Conservation (phyloP, 1,140 invertebrate species). For the Megathymus violae region DNA sequence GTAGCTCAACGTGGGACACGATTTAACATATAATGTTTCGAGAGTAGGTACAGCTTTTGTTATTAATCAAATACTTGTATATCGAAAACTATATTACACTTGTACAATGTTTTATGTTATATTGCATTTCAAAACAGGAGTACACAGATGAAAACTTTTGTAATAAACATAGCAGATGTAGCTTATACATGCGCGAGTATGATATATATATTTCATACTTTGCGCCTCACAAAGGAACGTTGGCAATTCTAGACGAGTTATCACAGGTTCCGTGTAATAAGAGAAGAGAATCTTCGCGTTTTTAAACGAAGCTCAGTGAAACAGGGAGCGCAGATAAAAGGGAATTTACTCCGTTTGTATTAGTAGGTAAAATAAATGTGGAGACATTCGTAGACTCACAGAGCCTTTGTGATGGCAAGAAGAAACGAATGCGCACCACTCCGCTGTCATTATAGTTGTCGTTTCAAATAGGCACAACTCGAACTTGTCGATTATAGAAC, state of each 20-base stretch:
- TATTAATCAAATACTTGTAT: no score
- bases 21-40: constrained; percentile 8
- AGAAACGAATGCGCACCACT: constrained; percentile 6
- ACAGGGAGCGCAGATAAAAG: constrained; percentile 49
- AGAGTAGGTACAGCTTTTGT: neutral
- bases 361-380: constrained; percentile 50
- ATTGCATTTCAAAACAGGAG: constrained; percentile 6
- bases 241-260: constrained; percentile 62
- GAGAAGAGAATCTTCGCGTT: constrained; percentile 54
- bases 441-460: constrained; percentile 4
- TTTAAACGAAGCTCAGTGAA: constrained; percentile 61
- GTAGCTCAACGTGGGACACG: constrained; percentile 51
- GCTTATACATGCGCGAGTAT: constrained; percentile 25
- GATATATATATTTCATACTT: constrained; percentile 33
- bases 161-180: constrained; percentile 32
- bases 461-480: neutral
- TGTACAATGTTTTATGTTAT: neutral
- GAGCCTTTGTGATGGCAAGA: constrained; percentile 24
- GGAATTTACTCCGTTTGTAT: constrained; percentile 56
- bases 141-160: constrained; percentile 19
- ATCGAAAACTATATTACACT: no score
- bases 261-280: constrained; percentile 60
- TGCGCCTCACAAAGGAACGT: constrained; percentile 49
- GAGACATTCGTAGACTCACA: constrained; percentile 41
- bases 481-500: neutral